A percentile compares a stretch with the other conserved stretches of the same genome.
These are phyloP conservation scores for Mesoligia furuncula DNA, from an alignment of 2,888 invertebrate genomes.

Conservation along the genomic window DNA sequence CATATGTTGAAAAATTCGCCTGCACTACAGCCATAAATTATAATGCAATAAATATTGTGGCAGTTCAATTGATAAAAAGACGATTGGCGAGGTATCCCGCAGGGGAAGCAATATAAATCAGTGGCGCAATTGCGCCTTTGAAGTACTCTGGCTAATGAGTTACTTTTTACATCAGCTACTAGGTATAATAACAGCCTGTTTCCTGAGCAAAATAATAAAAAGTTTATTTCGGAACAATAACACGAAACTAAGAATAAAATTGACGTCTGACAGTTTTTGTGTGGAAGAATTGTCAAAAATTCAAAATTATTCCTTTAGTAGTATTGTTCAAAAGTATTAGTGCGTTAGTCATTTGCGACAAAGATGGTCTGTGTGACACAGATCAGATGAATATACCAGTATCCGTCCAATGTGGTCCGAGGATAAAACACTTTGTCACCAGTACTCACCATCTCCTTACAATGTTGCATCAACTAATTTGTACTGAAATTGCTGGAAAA, in stretches of 20 bases:
- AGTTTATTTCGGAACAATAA: too few species aligned
- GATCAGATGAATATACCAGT: slow-evolving; percentile 10
- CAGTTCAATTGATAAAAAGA: background rate
- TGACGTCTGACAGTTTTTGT: too few species aligned
- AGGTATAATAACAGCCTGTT: background rate
- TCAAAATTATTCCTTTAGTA: too few species aligned
- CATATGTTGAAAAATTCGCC: background rate
- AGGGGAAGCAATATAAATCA: background rate
- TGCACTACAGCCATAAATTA: background rate
- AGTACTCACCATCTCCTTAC: too few species aligned
- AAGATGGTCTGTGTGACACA: background rate
- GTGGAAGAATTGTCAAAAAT: too few species aligned
- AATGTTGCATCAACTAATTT: background rate
- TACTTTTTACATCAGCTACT: slow-evolving; percentile 1
- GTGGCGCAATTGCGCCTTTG: background rate
- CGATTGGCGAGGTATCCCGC: background rate
- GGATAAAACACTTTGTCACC: background rate
- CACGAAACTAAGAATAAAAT: too few species aligned
- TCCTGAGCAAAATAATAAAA: background rate
- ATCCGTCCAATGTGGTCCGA: background rate
- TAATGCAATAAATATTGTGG: background rate
- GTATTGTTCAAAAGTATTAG: too few species aligned
- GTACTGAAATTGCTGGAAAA: background rate
- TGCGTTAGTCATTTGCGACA: background rate
- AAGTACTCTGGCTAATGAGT: background rate